These are phyloP conservation scores for Petrolisthes manimaculis DNA, from an alignment of 2,888 invertebrate species.

Conservation along the genomic window DNA sequence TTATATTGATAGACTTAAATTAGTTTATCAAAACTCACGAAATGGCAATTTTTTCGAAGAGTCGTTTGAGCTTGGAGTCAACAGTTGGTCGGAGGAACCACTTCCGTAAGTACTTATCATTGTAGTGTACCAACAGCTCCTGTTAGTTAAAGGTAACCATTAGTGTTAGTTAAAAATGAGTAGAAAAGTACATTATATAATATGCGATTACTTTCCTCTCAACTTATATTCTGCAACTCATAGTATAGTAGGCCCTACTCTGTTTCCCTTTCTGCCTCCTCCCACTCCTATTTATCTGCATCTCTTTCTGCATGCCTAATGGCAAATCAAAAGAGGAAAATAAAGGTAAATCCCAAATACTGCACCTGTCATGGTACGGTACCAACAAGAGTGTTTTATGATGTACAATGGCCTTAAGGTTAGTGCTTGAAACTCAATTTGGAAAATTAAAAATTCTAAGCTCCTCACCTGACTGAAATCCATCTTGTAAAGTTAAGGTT, in stretches of 20 bases:
- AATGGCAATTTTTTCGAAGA: slow-evolving; percentile 67
- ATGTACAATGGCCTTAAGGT: too few species aligned
- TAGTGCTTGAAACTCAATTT: too few species aligned
- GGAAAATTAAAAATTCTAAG: too few species aligned
- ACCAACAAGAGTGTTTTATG: too few species aligned
- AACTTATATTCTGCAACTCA: neutral
- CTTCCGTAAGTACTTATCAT: slow-evolving; percentile 67
- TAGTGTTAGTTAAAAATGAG: neutral
- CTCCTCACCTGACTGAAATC: too few species aligned
- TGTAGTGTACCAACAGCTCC: slow-evolving; percentile 67
- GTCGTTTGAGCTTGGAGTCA: slow-evolving; percentile 66
- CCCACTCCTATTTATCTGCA: neutral
- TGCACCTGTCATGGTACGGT: too few species aligned
- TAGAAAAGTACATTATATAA: neutral
- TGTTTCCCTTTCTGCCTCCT: neutral
- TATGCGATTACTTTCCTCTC: neutral
- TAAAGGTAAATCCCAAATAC: too few species aligned
- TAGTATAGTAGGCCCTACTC: neutral
- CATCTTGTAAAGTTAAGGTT: too few species aligned
- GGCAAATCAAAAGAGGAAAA: too few species aligned
- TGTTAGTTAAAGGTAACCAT: slow-evolving; percentile 57
- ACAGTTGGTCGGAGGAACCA: slow-evolving; percentile 67
- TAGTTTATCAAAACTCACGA: slow-evolving; percentile 65
- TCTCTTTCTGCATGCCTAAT: neutral
- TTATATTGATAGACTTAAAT: neutral